Percentiles rank a stretch among this genome's conserved stretches.
Conservation (phyloP, 2,888 invertebrate species). For the Ophion costatus region DNA sequence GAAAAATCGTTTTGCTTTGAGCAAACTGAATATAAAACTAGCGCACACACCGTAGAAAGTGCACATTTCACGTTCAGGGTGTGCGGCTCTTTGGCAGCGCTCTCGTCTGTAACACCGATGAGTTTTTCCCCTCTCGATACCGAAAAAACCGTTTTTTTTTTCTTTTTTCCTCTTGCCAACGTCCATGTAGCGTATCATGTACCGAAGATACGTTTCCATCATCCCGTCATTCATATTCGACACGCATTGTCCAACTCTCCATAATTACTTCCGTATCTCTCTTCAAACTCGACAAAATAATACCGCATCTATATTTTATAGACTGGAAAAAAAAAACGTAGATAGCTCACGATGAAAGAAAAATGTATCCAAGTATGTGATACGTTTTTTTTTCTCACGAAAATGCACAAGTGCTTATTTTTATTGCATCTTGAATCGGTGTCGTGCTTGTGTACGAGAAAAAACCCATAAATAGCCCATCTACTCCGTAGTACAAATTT, state of each 20-base stretch:
- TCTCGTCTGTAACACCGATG: constrained; percentile 34
- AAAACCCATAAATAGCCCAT: background rate
- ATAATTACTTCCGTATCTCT: constrained; percentile 20
- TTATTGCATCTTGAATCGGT: constrained; percentile 49
- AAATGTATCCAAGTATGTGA: constrained; percentile 28
- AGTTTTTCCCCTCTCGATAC: constrained; percentile 22
- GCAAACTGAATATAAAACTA: background rate
- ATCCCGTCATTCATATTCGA: constrained; percentile 13
- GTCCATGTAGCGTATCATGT: constrained; percentile 7
- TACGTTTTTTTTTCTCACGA: constrained; percentile 27
- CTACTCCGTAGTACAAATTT: no score
- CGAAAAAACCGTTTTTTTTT: constrained; percentile 8
- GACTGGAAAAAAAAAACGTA: constrained; percentile 25
- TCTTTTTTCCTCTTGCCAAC: constrained; percentile 8
- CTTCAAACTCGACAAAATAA: background rate
- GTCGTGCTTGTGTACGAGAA: background rate
- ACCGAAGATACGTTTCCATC: constrained; percentile 14
- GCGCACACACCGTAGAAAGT: background rate
- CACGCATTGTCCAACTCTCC: constrained; percentile 3
- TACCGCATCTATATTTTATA: constrained; percentile 20
- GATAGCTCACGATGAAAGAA: constrained; percentile 30
- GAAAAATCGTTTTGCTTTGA: constrained; percentile 2
- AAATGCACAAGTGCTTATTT: background rate
- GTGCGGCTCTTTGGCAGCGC: constrained; percentile 56
- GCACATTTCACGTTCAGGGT: constrained; percentile 31